A percentile compares a stretch with the other conserved stretches of the same genome.
Conservation (phyloP, 2,113 vertebrate species). For the Dinomys branickii region DNA sequence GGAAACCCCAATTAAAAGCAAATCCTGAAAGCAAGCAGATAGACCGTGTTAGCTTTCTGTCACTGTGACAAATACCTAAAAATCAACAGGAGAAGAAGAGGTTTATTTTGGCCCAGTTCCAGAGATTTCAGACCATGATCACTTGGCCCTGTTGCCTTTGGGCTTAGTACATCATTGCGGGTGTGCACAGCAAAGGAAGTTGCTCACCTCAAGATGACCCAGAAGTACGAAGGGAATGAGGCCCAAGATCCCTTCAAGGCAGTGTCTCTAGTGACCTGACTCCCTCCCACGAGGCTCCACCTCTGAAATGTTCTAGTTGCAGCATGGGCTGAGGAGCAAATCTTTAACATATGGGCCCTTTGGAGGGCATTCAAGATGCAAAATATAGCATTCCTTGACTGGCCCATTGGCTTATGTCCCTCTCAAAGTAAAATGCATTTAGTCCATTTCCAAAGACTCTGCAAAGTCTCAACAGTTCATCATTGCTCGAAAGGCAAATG, state of each 20-base stretch:
- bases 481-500: background rate
- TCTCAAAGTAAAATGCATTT: background rate
- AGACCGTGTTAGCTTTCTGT: background rate
- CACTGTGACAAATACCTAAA: background rate
- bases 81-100: background rate
- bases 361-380: background rate
- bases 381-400: background rate
- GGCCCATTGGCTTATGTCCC: background rate
- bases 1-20: background rate
- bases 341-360: background rate
- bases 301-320: background rate
- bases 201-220: background rate
- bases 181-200: background rate
- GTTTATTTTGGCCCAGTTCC: background rate
- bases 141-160: background rate
- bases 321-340: background rate
- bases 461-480: background rate
- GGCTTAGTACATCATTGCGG: too few species aligned
- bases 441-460: background rate
- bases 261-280: background rate
- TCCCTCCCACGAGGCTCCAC: background rate
- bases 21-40: background rate
- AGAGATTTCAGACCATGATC: background rate
- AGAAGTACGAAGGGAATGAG: background rate
- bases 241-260: background rate